These are phyloP conservation scores for Danio albolineatus DNA, from an alignment of 2,797 vertebrate genomes.

Conservation along the genomic window DNA sequence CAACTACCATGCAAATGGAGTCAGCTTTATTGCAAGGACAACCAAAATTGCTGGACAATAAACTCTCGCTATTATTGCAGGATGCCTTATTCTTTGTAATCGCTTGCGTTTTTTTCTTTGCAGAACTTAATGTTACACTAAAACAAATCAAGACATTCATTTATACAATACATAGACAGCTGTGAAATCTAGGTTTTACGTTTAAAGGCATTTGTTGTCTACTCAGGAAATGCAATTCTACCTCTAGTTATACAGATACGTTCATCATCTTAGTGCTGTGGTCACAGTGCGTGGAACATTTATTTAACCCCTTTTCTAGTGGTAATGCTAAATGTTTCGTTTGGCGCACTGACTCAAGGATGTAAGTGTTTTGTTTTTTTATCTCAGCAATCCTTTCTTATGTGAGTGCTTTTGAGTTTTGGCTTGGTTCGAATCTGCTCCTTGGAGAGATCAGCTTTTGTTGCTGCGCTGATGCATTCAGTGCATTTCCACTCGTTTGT, in stretches of 20 bases:
- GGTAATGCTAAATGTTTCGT: constrained; percentile 64
- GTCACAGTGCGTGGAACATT: constrained; percentile 69
- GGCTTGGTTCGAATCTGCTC: constrained; percentile 28
- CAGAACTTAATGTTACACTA: constrained; percentile 59
- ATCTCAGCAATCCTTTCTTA: constrained; percentile 4
- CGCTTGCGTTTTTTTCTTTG: constrained; percentile 13
- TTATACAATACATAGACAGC: constrained; percentile 10
- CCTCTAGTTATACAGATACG: constrained; percentile 79
- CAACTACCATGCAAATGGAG: constrained; percentile 29
- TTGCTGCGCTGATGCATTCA: not conserved
- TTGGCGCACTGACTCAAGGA: constrained; percentile 67
- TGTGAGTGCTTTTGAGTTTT: constrained; percentile 36
- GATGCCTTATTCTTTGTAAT: constrained; percentile 84
- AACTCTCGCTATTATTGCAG: constrained; percentile 61
- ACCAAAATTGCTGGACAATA: constrained; percentile 59
- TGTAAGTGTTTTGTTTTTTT: not conserved
- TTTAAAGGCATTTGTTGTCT: constrained; percentile 72
- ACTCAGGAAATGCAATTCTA: constrained; percentile 87
- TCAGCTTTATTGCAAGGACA: constrained; percentile 65
- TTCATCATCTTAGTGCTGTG: constrained; percentile 70
- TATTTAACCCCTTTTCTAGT: constrained; percentile 56
- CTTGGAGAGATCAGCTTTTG: constrained; percentile 10
- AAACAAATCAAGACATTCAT: constrained; percentile 21
- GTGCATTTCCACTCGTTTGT: constrained; percentile 27
- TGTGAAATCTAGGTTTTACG: constrained; percentile 37